Percentiles rank a stretch among this genome's conserved stretches.
These are phyloP conservation scores for Myotis lucifugus DNA, from an alignment of 2,113 vertebrate genomes.

Conservation along the genomic window DNA sequence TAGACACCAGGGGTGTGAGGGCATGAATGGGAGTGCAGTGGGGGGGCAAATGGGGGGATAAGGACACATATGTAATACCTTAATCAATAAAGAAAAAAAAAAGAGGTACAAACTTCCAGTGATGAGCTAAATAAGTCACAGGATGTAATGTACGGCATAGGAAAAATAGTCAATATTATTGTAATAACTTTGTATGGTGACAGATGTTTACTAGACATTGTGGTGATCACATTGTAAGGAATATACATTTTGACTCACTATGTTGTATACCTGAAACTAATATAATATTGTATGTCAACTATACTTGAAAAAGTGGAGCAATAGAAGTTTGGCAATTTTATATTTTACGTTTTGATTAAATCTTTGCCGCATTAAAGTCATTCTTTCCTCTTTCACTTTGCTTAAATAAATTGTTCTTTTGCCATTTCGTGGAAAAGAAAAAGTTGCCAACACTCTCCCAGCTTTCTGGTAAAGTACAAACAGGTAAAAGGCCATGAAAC, in stretches of 20 bases:
- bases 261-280: not conserved
- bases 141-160: not conserved
- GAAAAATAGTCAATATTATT: not conserved
- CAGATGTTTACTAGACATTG: not conserved
- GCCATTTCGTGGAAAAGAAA: not conserved
- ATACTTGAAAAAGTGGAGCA: not conserved
- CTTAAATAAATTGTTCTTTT: not conserved
- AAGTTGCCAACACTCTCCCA: not conserved
- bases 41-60: too few species aligned
- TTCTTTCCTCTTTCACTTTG: not conserved
- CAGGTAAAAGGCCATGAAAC: not conserved
- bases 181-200: too few species aligned
- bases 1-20: too few species aligned
- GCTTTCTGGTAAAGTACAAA: slow-evolving; percentile 35
- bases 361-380: not conserved
- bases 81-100: too few species aligned
- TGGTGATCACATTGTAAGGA: not conserved
- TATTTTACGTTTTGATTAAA: not conserved
- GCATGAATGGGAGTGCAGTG: too few species aligned
- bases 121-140: not conserved
- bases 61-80: too few species aligned
- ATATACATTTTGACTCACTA: not conserved
- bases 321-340: not conserved
- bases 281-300: too few species aligned
- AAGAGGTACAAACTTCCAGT: too few species aligned